Conservation (phyloP, 2,113 vertebrate species). For the Mohoua ochrocephala region DNA sequence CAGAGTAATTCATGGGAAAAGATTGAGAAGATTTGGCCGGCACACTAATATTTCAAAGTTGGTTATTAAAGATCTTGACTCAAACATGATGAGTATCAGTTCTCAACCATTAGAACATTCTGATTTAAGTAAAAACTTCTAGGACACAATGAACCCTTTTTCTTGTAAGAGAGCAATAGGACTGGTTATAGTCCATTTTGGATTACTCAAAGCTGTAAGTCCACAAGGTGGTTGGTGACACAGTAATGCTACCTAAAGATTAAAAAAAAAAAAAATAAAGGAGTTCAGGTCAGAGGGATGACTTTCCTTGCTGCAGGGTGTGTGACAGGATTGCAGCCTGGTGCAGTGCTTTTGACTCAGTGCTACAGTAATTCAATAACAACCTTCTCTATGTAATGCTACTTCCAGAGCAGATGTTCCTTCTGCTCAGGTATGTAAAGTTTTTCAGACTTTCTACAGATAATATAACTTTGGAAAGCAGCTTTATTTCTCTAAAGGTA, state of each 20-base stretch:
- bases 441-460: background rate
- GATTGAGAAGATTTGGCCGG: background rate
- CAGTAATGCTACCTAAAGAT: background rate
- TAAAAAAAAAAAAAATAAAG: background rate
- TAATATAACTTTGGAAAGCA: background rate
- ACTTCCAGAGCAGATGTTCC: background rate
- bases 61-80: background rate
- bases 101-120: background rate
- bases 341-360: background rate
- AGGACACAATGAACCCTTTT: background rate
- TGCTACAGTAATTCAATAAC: background rate
- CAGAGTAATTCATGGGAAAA: background rate
- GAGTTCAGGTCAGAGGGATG: background rate
- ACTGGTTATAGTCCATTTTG: background rate
- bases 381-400: background rate
- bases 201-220: background rate
- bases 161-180: background rate
- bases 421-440: background rate
- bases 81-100: background rate
- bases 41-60: background rate
- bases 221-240: background rate
- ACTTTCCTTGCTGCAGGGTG: background rate
- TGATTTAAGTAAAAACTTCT: background rate
- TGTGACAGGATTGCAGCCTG: background rate
- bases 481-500: background rate